Evolutionary conservation across 2,888 invertebrate species (phyloP).

Genomic region (Euzophera pinguis): DNA sequence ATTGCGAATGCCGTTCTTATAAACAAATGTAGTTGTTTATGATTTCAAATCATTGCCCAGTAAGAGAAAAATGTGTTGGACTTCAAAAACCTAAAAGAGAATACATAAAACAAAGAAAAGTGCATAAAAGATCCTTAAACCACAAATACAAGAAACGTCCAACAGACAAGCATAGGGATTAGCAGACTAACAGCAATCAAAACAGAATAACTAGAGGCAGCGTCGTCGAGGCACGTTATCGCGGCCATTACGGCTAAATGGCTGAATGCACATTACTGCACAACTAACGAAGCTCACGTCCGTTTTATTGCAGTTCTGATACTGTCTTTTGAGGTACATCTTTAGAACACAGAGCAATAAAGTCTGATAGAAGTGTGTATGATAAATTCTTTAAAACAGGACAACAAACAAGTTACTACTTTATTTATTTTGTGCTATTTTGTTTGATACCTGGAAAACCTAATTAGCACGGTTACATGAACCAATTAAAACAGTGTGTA

Average conservation of each 20-base stretch:
- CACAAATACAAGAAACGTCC: not conserved
- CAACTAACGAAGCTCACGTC: conserved; percentile 2
- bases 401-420: no score
- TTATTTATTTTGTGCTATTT: no score
- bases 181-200: not conserved
- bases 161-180: not conserved
- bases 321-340: not conserved
- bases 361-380: not conserved
- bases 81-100: no score
- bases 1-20: not conserved
- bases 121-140: no score
- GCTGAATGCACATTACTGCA: not conserved
- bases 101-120: no score
- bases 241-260: conserved; percentile 4
- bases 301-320: not conserved
- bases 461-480: no score
- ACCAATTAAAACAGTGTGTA: no score
- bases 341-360: not conserved
- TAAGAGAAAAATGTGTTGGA: no score
- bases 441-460: no score
- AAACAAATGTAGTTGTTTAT: no score
- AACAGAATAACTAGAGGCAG: not conserved
- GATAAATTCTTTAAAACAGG: no score
- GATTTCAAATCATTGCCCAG: no score
- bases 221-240: not conserved